A percentile compares a stretch with the other conserved stretches of the same genome.
Conservation (phyloP, 2,797 vertebrate genomes). For the Bovichtus diacanthus region DNA sequence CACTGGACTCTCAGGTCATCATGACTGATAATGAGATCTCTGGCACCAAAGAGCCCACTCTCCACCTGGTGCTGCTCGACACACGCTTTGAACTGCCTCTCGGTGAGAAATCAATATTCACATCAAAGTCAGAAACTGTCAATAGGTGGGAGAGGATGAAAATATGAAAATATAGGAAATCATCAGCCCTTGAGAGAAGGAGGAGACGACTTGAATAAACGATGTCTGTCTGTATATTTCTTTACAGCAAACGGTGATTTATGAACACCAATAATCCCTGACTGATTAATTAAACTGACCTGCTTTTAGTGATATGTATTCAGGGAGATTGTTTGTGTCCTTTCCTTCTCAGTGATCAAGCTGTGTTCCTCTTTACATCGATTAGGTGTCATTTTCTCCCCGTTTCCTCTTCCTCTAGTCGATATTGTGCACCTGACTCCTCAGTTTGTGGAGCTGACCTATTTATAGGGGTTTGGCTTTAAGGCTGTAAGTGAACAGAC, state of each 20-base stretch:
- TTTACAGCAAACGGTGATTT: conserved; percentile 46
- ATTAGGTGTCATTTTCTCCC: conserved; percentile 74
- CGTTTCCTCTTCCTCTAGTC: conserved; percentile 63
- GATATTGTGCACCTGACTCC: conserved; percentile 68
- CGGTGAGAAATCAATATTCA: conserved; percentile 81
- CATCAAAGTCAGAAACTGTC: conserved; percentile 27
- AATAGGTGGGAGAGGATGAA: conserved; percentile 21
- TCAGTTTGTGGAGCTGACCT: conserved; percentile 52
- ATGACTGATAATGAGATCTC: conserved; percentile 98
- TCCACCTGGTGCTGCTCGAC: conserved; percentile 95
- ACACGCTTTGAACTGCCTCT: conserved; percentile 96
- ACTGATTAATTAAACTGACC: conserved; percentile 62
- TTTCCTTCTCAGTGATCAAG: conserved; percentile 50
- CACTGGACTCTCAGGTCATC: conserved; percentile 95
- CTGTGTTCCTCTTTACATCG: conserved; percentile 68
- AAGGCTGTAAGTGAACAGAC: conserved; percentile 27
- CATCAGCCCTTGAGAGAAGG: conserved; percentile 2
- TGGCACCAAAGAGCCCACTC: conserved; percentile 97
- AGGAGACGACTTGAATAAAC: conserved; percentile 35
- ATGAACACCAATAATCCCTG: conserved; percentile 45
- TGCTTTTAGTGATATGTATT: conserved; percentile 47
- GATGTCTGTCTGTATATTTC: conserved; percentile 31
- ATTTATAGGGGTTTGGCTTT: conserved; percentile 55
- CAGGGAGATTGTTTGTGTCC: conserved; percentile 38
- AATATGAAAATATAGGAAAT: conserved; percentile 42